Base-by-base conservation (phyloP, 2,888 invertebrate species). In the Sarcophaga subvicina region DNA sequence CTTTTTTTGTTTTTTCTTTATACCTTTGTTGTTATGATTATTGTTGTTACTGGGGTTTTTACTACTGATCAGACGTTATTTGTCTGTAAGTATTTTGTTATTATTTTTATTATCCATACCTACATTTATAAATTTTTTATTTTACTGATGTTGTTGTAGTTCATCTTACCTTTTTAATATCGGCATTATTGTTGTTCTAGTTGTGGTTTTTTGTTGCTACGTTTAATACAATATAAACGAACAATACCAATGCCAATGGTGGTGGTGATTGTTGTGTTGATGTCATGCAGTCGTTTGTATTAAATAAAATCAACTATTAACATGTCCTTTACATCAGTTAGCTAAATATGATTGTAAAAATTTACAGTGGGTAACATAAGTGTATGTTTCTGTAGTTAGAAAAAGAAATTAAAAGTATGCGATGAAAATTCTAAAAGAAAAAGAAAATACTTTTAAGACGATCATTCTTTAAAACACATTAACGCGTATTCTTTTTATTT, bases 251-350 rank as follows among this genome's bases (percentile, higher is more conserved):
- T 12, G 6, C 37, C 59, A n/a, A 10, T 12, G 6, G 60, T n/a
- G 37, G 37, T 20, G 8, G 71, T 72, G 6, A 8, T 37, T 10
- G 17, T 49, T 4, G 62, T 62, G 45, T 45, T 45, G 17, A n/a
- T 37, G 60, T 17, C 4, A 47, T n/a, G 49, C 64, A 25, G 72
- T 20, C 20, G 25, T 76, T 66, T 72, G 49, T 64, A 27, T 76
- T 76, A 76, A 66, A 76, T 76, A 64, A 66, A 76, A 54, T 54
- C 54, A 76, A 76, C 64, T 76, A 66, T 54, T 54, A 20, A 62
- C 49, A 25, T 76, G 25, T 66, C 66, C 54, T 49, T 37, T 76
- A 54, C 64, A 47, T 75, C 25, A 64, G 47, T 59, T 69, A 27
- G 49, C 8, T 69, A 49, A 49, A 69, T 27, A 49, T 49, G 47